Evolutionary conservation across 1,140 invertebrate genomes (phyloP), one percentile per base, ranked within the genome.

Genomic region (Papilio polyxenes): DNA sequence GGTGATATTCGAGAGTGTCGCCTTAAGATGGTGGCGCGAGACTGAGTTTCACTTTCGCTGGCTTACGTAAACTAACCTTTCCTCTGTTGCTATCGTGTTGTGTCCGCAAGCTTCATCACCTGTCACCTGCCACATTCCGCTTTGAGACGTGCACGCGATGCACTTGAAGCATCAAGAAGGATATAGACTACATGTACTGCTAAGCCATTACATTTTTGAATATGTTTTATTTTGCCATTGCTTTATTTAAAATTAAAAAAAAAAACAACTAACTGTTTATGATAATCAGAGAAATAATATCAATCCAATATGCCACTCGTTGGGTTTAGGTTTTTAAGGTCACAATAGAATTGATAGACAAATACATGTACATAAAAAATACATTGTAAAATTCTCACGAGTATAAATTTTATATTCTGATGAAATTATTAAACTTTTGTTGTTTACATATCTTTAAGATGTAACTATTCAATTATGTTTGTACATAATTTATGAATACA

Each of bases 61-160:
- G 65, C 65, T 72, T 72, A 72, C 65, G 65, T 72, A 72, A 72
- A 72, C n/a, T 65, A 72, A 72, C 65, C 65, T 72, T 72, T 72
- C 13, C 65, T 72, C 65, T 37, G 65, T 37, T 31, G 31, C 31
- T 72, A 31, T 31, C 31, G 65, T 72, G 53, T 17, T 56, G 13
- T 17, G 65, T 4, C 65, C 15, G 31, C 65, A 7, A 23, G 62
- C 23, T 13, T 72, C 31, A 37, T 40, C 31, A 72, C 65, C 31
- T 37, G 31, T 72, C 62, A 65, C 62, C 62, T 65, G 10, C 31
- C 62, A 65, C 10, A 10, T 65, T 23, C 23, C 9, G 9, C 62
- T 72, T 15, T 72, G 65, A 37, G 10, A 69, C 10, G n/a, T 62
- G 65, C 31, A 72, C 65, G 65, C 65, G 65, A 72, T 72, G 65